Conservation (phyloP, 2,113 vertebrate genomes). For the Lichenostomus cassidix region DNA sequence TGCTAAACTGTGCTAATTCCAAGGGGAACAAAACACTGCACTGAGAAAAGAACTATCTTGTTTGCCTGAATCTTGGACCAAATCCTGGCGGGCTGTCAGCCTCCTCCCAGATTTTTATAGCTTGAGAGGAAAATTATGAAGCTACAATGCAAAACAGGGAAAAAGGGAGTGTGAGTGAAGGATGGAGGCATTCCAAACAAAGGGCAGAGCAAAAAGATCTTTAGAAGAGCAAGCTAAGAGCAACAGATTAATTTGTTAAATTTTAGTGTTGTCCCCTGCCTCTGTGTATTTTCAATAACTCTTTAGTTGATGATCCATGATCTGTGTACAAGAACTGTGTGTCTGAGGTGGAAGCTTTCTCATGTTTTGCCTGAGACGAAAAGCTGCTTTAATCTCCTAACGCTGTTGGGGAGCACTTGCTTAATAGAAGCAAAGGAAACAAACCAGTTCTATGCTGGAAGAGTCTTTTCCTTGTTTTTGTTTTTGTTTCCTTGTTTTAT, state of each 20-base stretch:
- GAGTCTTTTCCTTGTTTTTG: background rate
- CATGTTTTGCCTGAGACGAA: background rate
- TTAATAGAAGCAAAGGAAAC: background rate
- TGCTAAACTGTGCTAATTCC: background rate
- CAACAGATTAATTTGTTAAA: background rate
- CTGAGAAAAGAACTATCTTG: background rate
- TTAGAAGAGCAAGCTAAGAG: background rate
- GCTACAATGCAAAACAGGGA: background rate
- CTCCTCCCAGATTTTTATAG: background rate
- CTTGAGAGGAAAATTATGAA: background rate
- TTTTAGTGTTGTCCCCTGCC: background rate
- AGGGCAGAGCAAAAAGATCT: background rate
- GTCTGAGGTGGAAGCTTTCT: background rate
- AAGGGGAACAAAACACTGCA: background rate
- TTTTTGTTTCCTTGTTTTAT: background rate
- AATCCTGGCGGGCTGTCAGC: background rate
- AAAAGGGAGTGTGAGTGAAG: background rate
- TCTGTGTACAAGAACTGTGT: background rate
- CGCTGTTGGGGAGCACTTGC: background rate
- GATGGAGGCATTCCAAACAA: background rate
- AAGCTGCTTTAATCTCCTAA: background rate
- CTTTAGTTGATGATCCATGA: background rate
- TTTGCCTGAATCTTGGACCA: slow-evolving; percentile 8
- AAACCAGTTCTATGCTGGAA: background rate
- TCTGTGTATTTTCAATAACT: background rate